Base-by-base conservation (phyloP, 2,113 vertebrate genomes). In the Pygoscelis adeliae region DNA sequence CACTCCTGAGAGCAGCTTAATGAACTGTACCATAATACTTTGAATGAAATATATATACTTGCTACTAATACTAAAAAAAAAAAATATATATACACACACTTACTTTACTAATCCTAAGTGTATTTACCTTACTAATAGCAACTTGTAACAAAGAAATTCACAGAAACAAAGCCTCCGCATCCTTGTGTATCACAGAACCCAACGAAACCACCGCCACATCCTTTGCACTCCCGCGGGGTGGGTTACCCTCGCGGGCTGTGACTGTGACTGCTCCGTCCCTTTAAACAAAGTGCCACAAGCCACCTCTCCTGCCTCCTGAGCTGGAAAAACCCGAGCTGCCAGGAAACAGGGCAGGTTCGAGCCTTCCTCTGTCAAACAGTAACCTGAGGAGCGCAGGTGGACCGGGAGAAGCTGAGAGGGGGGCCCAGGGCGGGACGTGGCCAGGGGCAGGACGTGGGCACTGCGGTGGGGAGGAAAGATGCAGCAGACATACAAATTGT, bases 161-260 rank as follows among this genome's bases (percentile, higher is more conserved):
- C 2, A 1, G 63, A 61, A 63, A 36, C 26, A 69, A 55, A 87
- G 38, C 16, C 50, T 40, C 55, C 4, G 1, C 50, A 5, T 25
- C 50, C 47, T 13, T 2, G 26, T 11, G 17, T 17, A 1, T 32
- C 19, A 22, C 40, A 56, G 56, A 15, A 23, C 10, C 65, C n/a
- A 7, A 13, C 7, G 2, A 4, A 21, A n/a, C n/a, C 66, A 4
- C 20, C 1, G 9, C 2, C 32, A 14, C 2, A 0, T 5, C 59
- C 44, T 23, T 42, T 2, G 7, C 14, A 0, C 15, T 21, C n/a
- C 32, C 3, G 5, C 0, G 0, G 53, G 13, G 15, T 3, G 11
- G 20, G 18, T 2, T 10, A 50, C 58, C 29, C 62, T 23, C 4
- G 0, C 15, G 11, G 53, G 53, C 15, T 32, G 29, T 5, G n/a